Conservation (phyloP, 2,888 invertebrate genomes). For the Xanthorhoe designata region DNA sequence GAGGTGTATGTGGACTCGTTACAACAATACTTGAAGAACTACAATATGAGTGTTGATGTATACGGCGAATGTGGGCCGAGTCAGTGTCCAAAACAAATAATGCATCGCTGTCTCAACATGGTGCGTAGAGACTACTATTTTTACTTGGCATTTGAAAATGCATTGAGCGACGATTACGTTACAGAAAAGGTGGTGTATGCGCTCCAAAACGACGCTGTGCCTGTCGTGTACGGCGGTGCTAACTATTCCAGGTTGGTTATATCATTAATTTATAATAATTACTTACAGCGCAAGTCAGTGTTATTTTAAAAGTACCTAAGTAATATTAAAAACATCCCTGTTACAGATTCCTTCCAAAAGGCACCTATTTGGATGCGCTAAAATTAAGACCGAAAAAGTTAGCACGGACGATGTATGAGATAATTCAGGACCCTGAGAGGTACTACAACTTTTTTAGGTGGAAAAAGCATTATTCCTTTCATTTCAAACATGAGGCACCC, state of each 20-base stretch:
- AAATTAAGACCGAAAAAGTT: conserved; percentile 55
- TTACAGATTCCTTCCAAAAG: conserved; percentile 68
- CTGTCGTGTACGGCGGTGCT: conserved; percentile 88
- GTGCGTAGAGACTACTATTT: conserved; percentile 66
- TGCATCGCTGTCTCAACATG: conserved; percentile 57
- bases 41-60: conserved; percentile 58
- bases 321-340: background rate
- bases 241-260: conserved; percentile 82
- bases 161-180: conserved; percentile 72
- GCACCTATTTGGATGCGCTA: conserved; percentile 64
- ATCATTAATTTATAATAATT: background rate
- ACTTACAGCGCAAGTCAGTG: too few relatives aligned
- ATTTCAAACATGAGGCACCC: conserved; percentile 53
- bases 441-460: conserved; percentile 66
- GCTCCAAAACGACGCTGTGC: conserved; percentile 86
- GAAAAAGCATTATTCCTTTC: conserved; percentile 63
- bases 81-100: conserved; percentile 57
- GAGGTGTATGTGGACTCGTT: conserved; percentile 57
- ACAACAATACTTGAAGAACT: conserved; percentile 52
- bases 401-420: conserved; percentile 56
- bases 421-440: conserved; percentile 51
- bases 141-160: conserved; percentile 73
- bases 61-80: conserved; percentile 65
- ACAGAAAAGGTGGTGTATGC: conserved; percentile 72
- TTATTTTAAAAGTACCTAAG: too few relatives aligned